Evolutionary conservation across 2,113 vertebrate species (phyloP).

Genomic region (Hippocampus barbouri): DNA sequence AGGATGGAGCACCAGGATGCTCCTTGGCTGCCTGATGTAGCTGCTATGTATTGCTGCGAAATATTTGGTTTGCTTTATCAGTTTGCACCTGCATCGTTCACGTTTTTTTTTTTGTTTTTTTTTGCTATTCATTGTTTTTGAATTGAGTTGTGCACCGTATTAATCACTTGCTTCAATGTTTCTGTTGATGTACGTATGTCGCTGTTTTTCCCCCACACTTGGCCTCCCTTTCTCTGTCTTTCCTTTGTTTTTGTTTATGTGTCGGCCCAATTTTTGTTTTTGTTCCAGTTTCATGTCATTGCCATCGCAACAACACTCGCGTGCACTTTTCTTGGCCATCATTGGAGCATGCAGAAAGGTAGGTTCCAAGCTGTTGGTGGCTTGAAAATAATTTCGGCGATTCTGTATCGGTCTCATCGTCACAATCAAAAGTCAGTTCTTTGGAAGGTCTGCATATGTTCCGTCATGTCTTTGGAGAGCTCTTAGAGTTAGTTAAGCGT

Average conservation of each 20-base stretch:
- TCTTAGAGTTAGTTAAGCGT: too few species aligned
- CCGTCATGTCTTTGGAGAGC: background rate
- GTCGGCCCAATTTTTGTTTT: conserved; percentile 70
- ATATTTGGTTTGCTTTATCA: conserved; percentile 51
- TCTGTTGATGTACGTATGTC: conserved; percentile 57
- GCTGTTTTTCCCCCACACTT: conserved; percentile 53
- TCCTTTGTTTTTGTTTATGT: conserved; percentile 61
- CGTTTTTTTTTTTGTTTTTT: conserved; percentile 16
- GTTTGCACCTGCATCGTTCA: conserved; percentile 53
- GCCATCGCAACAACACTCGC: conserved; percentile 73
- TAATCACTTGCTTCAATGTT: conserved; percentile 65
- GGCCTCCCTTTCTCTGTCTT: conserved; percentile 36
- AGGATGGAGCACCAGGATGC: conserved; percentile 19
- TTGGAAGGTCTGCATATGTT: background rate
- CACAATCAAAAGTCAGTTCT: background rate
- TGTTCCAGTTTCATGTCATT: conserved; percentile 77
- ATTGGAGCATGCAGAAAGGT: conserved; percentile 73
- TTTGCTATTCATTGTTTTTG: conserved; percentile 58
- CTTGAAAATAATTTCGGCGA: conserved; percentile 22
- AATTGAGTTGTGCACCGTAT: conserved; percentile 59
- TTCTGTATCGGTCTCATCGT: background rate
- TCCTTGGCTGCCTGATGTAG: conserved; percentile 1
- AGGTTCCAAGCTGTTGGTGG: conserved; percentile 53
- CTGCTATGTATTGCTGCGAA: conserved; percentile 33
- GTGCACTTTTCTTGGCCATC: conserved; percentile 72